A percentile compares a stretch with the other conserved stretches of the same genome.
Conservation (phyloP, 1,140 invertebrate genomes). For the Leucophenga varia region DNA sequence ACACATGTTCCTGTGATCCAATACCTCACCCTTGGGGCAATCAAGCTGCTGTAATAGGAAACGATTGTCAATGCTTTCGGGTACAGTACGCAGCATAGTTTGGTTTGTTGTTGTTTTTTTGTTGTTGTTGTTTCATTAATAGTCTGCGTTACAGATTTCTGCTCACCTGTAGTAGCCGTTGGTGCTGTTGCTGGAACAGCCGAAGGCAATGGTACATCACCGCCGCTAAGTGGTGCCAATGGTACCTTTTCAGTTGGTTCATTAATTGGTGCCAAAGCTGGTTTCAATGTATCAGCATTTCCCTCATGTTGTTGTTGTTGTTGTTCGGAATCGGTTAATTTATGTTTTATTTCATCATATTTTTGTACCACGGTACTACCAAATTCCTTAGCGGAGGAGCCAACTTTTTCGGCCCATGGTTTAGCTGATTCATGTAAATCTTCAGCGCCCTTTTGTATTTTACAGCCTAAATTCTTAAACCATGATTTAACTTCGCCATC, state of each 20-base stretch:
- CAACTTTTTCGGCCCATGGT: slow-evolving; percentile 38
- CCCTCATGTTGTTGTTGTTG: slow-evolving; percentile 1
- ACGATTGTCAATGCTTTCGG: slow-evolving; percentile 18
- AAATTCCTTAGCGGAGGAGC: slow-evolving; percentile 38
- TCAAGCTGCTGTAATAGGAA: slow-evolving; percentile 19
- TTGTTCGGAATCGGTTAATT: slow-evolving; percentile 38
- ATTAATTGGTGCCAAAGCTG: slow-evolving; percentile 8
- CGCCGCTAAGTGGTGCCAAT: slow-evolving; percentile 30
- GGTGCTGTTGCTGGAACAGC: slow-evolving; percentile 4
- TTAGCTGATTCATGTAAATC: slow-evolving; percentile 33
- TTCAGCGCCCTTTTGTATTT: slow-evolving; percentile 38
- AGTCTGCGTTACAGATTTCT: neutral
- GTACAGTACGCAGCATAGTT: neutral
- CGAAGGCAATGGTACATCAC: slow-evolving; percentile 4
- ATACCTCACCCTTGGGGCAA: slow-evolving; percentile 1
- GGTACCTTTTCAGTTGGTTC: slow-evolving; percentile 42
- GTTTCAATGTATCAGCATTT: too few relatives aligned
- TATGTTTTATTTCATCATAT: slow-evolving; percentile 46
- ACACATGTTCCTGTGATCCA: too few relatives aligned
- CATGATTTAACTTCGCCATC: slow-evolving; percentile 43
- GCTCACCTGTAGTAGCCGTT: slow-evolving; percentile 11
- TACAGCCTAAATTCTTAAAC: slow-evolving; percentile 43
- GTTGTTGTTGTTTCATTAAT: slow-evolving; percentile 9
- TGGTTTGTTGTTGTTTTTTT: neutral
- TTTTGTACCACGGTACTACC: slow-evolving; percentile 35